These are phyloP conservation scores for Panagrolaimus sp. DNA, from an alignment of 1,140 invertebrate genomes.

Conservation along the genomic window DNA sequence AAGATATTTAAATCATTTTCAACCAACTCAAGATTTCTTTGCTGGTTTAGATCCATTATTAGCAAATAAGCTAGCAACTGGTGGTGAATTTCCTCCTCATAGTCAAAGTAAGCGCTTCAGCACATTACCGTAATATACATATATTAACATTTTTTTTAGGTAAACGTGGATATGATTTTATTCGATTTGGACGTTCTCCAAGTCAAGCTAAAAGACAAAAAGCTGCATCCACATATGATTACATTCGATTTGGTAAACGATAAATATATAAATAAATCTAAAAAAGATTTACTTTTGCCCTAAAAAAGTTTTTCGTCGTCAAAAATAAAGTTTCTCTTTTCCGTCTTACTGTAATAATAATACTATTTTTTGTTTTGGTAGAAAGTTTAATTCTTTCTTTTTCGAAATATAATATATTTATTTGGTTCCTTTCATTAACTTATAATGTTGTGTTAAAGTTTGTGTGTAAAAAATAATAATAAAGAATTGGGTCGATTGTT, in stretches of 20 bases:
- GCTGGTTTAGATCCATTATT: not conserved
- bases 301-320: too few species aligned
- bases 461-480: too few species aligned
- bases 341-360: too few species aligned
- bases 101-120: not conserved
- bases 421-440: too few species aligned
- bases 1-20: not conserved
- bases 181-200: constrained; percentile 10
- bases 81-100: not conserved
- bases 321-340: too few species aligned
- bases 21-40: not conserved
- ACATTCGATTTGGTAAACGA: constrained; percentile 16
- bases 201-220: not conserved
- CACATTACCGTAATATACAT: not conserved
- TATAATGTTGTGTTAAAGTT: too few species aligned
- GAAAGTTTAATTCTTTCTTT: too few species aligned
- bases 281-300: too few species aligned
- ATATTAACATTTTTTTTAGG: constrained; percentile 6
- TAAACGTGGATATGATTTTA: constrained; percentile 17
- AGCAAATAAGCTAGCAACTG: too few species aligned
- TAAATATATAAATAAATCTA: not conserved
- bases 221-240: constrained; percentile 11
- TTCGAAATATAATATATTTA: too few species aligned
- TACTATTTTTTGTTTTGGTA: too few species aligned
- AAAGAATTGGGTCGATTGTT: too few species aligned